A percentile compares a stretch with the other conserved stretches of the same genome.
These are phyloP conservation scores for Brachystomella parvula DNA, from an alignment of 1,140 invertebrate genomes.

Conservation along the genomic window DNA sequence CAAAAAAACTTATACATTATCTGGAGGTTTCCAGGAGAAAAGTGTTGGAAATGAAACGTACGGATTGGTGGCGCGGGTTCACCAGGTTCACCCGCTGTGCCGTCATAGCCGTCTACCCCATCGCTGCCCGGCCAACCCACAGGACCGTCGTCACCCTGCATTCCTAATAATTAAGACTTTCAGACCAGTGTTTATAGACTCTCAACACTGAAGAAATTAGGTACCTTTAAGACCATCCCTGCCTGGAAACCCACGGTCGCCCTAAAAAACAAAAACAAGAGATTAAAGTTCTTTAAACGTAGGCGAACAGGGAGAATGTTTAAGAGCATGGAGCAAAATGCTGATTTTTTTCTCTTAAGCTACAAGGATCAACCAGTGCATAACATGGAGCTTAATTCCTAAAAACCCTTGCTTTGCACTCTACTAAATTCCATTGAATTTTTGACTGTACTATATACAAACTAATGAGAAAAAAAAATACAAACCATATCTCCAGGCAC, in stretches of 20 bases:
- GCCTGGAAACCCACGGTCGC: too few species aligned
- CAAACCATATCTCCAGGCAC: slow-evolving; percentile 2
- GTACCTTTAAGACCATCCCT: background rate
- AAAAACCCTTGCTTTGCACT: too few species aligned
- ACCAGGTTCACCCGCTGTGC: slow-evolving; percentile 9
- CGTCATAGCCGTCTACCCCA: background rate
- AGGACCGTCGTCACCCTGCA: background rate
- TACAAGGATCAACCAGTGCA: too few species aligned
- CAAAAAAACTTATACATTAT: background rate
- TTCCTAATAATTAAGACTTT: background rate
- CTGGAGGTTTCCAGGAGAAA: slow-evolving; percentile 35
- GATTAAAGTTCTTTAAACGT: too few species aligned
- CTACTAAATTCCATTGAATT: too few species aligned
- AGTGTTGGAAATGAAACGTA: background rate
- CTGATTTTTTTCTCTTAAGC: too few species aligned
- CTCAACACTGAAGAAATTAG: too few species aligned
- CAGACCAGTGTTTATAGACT: too few species aligned
- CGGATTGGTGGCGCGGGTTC: background rate
- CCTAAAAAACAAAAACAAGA: too few species aligned
- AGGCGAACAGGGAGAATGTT: too few species aligned
- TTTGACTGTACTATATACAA: background rate
- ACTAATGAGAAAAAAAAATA: background rate
- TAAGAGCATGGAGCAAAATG: too few species aligned
- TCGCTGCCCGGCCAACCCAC: background rate
- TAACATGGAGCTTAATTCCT: too few species aligned